phyloP scores from a whole-genome alignment of 2,113 vertebrate genomes.

The Ptychochromis oligacanthus region DNA sequence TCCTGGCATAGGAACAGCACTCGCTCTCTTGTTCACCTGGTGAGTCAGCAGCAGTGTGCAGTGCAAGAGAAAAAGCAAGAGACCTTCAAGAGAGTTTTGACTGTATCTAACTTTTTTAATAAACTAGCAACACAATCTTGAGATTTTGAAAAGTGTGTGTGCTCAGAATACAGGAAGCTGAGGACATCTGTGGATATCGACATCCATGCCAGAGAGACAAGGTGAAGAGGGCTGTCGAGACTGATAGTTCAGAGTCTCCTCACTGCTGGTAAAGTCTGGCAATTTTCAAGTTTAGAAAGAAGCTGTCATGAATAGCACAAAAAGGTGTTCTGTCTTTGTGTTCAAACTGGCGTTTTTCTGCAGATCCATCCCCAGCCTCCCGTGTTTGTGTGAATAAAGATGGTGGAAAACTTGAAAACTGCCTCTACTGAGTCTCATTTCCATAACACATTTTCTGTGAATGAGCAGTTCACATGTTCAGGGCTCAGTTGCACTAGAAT shows the following conservation, averaged over 20 bases:
- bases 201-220: background rate
- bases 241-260: background rate
- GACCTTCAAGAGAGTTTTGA: background rate
- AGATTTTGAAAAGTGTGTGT: background rate
- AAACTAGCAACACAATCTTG: background rate
- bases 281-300: accelerated
- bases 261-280: background rate
- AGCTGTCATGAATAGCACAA: accelerated
- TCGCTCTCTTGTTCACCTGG: background rate
- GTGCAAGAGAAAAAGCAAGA: background rate
- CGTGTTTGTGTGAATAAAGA: too few relatives aligned
- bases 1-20: background rate
- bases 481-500: too few relatives aligned
- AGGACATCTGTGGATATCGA: background rate
- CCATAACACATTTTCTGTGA: too few relatives aligned
- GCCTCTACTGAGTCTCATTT: too few relatives aligned
- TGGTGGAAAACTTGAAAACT: too few relatives aligned
- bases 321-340: accelerated
- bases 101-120: accelerated
- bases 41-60: background rate
- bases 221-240: background rate
- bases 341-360: too few relatives aligned
- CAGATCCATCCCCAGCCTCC: too few relatives aligned
- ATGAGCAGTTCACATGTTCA: too few relatives aligned
- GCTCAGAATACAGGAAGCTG: background rate